Evolutionary conservation across 2,888 invertebrate species (phyloP).

Genomic region (Agrochola circellaris): DNA sequence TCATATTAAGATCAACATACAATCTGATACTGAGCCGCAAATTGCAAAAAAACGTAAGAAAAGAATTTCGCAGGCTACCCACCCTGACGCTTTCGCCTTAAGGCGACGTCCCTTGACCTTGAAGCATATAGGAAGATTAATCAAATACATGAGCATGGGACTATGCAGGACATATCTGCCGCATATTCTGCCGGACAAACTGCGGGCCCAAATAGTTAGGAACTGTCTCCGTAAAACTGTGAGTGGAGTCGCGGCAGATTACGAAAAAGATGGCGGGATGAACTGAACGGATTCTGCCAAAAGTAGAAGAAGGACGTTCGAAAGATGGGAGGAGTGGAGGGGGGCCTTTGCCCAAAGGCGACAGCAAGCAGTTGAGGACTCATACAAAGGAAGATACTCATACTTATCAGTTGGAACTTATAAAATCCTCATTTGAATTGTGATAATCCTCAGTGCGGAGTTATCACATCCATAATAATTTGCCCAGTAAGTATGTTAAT

Average conservation of each 20-base stretch:
- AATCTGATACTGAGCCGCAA: too few species aligned
- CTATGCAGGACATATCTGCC: neutral
- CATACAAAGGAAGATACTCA: neutral
- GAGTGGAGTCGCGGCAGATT: neutral
- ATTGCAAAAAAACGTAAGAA: too few species aligned
- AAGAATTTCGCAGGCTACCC: too few species aligned
- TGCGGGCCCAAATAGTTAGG: neutral
- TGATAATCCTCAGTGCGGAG: neutral
- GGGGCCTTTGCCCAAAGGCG: neutral
- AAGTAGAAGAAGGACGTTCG: neutral
- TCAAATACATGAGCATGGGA: neutral
- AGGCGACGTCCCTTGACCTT: too few species aligned
- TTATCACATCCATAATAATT: constrained; percentile 15
- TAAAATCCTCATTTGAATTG: neutral
- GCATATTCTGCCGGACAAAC: neutral
- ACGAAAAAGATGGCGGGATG: neutral
- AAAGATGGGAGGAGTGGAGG: neutral
- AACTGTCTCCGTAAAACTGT: neutral
- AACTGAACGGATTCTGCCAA: neutral
- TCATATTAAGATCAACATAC: too few species aligned
- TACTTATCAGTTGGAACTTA: neutral
- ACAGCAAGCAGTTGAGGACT: neutral
- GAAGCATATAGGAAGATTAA: neutral
- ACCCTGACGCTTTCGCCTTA: too few species aligned
- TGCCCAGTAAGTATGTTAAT: constrained; percentile 50